These are phyloP conservation scores for Zoroaster sp. DNA, from an alignment of 53 echinoderm and acorn worm genomes.

Conservation along the genomic window DNA sequence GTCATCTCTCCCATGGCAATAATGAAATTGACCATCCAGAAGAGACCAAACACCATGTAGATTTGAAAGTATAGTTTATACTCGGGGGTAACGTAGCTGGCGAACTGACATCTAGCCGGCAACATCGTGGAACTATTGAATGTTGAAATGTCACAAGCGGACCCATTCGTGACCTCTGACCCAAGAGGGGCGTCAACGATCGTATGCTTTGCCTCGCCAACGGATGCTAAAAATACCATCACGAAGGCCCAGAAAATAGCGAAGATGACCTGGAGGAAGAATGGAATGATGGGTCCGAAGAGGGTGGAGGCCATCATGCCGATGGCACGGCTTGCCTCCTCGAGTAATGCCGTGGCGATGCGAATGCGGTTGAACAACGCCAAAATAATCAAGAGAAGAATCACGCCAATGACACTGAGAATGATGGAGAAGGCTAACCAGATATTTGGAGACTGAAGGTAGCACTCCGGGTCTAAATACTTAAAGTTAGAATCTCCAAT, in stretches of 20 bases:
- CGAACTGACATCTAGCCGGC: slow-evolving; percentile 70
- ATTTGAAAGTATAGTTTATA: slow-evolving; percentile 78
- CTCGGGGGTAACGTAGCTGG: slow-evolving; percentile 61
- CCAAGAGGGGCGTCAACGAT: slow-evolving; percentile 65
- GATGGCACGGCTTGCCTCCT: slow-evolving; percentile 85
- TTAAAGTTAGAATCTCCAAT: slow-evolving; percentile 61
- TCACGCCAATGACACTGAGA: slow-evolving; percentile 65
- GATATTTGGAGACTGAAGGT: slow-evolving; percentile 68
- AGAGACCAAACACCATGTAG: slow-evolving; percentile 78
- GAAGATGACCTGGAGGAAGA: slow-evolving; percentile 71
- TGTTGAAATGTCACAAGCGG: slow-evolving; percentile 50
- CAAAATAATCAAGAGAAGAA: slow-evolving; percentile 70
- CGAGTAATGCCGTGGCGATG: slow-evolving; percentile 76
- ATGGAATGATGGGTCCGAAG: slow-evolving; percentile 81
- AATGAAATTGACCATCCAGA: slow-evolving; percentile 94
- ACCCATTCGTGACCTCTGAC: slow-evolving; percentile 47
- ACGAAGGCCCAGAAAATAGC: slow-evolving; percentile 85
- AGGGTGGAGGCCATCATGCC: slow-evolving; percentile 83
- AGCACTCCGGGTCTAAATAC: slow-evolving; percentile 72
- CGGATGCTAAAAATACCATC: slow-evolving; percentile 79
- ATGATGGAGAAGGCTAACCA: slow-evolving; percentile 87
- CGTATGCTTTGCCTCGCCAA: slow-evolving; percentile 56
- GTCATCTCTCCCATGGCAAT: slow-evolving; percentile 96
- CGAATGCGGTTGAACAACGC: slow-evolving; percentile 81
- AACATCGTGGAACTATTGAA: slow-evolving; percentile 5